Evolutionary conservation across 2,113 vertebrate genomes (phyloP).

Genomic region (Eptatretus burgeri): DNA sequence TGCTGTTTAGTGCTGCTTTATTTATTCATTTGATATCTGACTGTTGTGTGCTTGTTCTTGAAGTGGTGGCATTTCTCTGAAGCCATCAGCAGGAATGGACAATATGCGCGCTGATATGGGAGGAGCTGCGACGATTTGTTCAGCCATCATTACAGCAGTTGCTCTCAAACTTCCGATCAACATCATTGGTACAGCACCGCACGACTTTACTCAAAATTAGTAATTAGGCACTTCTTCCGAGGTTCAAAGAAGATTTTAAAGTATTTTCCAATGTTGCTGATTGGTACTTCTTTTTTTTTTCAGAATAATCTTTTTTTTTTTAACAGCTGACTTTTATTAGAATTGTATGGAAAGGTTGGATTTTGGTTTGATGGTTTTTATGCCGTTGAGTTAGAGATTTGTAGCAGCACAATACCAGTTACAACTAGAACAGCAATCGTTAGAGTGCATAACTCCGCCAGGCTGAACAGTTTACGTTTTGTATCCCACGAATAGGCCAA

Average conservation of each 20-base stretch:
- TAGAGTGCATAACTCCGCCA: too few relatives aligned
- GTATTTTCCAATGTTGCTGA: background rate
- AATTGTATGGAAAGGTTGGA: too few relatives aligned
- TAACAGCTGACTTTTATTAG: too few relatives aligned
- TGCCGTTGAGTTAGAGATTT: too few relatives aligned
- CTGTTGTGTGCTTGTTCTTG: conserved; percentile 4
- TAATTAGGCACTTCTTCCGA: background rate
- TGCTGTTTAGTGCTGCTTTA: background rate
- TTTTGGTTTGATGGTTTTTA: too few relatives aligned
- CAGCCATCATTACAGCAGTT: conserved; percentile 53
- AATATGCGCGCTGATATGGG: conserved; percentile 92
- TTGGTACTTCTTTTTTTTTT: background rate
- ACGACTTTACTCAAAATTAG: background rate
- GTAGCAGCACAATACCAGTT: too few relatives aligned
- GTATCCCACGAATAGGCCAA: too few relatives aligned
- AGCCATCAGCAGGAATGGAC: conserved; percentile 61
- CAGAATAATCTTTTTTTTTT: too few relatives aligned
- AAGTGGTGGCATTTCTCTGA: conserved; percentile 89
- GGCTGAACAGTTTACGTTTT: too few relatives aligned
- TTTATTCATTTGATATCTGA: background rate
- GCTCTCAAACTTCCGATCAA: conserved; percentile 51
- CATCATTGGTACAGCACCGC: conserved; percentile 31
- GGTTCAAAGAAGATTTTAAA: background rate
- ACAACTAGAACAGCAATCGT: too few relatives aligned
- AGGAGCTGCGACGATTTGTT: conserved; percentile 61